These are phyloP conservation scores for Caenorhabditis sinica DNA, from an alignment of 2,888 invertebrate species.

Conservation along the genomic window DNA sequence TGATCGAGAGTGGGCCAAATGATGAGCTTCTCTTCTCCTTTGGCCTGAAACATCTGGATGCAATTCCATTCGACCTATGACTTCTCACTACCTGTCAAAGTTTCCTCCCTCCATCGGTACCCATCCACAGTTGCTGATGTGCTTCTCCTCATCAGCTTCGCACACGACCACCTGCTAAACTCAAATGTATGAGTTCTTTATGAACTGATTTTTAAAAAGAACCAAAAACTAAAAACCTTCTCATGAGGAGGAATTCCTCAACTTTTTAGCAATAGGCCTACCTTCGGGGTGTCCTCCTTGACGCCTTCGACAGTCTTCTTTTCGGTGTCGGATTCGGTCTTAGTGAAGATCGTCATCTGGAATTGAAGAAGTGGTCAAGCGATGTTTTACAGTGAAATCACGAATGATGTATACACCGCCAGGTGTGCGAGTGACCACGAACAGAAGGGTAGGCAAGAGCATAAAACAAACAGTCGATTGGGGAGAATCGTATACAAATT, in stretches of 20 bases:
- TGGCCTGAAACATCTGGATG: constrained; percentile 56
- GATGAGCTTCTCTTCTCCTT: constrained; percentile 77
- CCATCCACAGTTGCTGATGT: constrained; percentile 75
- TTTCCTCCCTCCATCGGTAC: constrained; percentile 76
- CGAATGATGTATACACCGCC: constrained; percentile 23
- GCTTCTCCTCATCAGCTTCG: constrained; percentile 69
- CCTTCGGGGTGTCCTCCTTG: constrained; percentile 67
- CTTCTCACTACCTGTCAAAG: constrained; percentile 65
- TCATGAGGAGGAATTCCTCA: background rate
- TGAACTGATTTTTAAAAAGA: too few species aligned
- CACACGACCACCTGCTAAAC: constrained; percentile 72
- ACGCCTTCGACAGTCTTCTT: constrained; percentile 67
- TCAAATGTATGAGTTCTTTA: constrained; percentile 8
- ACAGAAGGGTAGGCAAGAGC: constrained; percentile 33
- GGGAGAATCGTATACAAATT: constrained; percentile 59
- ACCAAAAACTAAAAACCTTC: too few species aligned
- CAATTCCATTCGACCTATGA: background rate
- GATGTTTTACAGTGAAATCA: background rate
- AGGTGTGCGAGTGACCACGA: constrained; percentile 40
- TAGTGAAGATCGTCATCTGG: constrained; percentile 78
- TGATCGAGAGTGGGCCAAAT: constrained; percentile 77
- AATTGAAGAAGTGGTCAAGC: constrained; percentile 8
- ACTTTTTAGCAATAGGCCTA: constrained; percentile 12
- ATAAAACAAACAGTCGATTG: constrained; percentile 58
- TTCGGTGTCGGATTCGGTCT: constrained; percentile 70